Evolutionary conservation across 1,140 invertebrate genomes (phyloP).

Genomic region (Meloidogyne hapla): DNA sequence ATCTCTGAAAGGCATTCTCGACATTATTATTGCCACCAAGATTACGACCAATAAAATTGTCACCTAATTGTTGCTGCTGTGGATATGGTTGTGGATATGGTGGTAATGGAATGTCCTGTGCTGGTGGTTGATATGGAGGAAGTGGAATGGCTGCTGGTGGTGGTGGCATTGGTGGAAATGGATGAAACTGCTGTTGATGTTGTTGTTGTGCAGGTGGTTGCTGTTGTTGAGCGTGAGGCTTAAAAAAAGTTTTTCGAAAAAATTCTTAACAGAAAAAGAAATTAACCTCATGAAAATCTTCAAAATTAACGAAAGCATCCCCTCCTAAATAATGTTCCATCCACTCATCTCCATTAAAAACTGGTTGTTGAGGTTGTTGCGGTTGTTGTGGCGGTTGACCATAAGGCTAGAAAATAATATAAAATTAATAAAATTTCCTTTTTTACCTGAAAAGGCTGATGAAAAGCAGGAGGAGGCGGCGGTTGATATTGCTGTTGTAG

Average conservation of each 20-base stretch:
- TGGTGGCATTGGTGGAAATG: not conserved
- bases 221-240: not conserved
- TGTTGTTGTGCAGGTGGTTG: not conserved
- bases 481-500: not conserved
- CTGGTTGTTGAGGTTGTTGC: not conserved
- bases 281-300: not conserved
- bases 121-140: not conserved
- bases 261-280: not conserved
- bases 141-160: not conserved
- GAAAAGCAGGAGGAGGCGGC: not conserved
- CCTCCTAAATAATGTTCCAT: not conserved
- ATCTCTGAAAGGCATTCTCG: not conserved
- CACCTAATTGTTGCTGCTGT: not conserved
- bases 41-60: constrained; percentile 8
- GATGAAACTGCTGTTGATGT: not conserved
- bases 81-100: not conserved
- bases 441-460: not conserved
- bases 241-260: not conserved
- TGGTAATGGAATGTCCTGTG: not conserved
- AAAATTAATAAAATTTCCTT: not conserved
- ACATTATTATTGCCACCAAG: not conserved
- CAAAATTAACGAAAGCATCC: not conserved
- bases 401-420: not conserved
- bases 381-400: not conserved
- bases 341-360: not conserved